A percentile compares a stretch with the other conserved stretches of the same genome.
Conservation (phyloP, 2,888 invertebrate genomes). For the Prenolepis imparis region DNA sequence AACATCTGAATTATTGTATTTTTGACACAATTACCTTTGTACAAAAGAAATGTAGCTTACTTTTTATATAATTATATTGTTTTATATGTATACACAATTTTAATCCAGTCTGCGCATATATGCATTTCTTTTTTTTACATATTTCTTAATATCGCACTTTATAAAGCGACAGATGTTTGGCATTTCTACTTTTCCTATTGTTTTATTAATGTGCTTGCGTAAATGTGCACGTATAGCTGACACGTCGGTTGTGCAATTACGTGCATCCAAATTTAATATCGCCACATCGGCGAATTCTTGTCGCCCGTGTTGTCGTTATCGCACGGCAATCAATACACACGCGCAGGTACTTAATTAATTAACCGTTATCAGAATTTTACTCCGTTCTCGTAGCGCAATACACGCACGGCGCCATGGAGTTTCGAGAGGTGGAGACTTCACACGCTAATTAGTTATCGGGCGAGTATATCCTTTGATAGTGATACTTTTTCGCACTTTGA, state of each 20-base stretch:
- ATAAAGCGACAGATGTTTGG: slow-evolving; percentile 3
- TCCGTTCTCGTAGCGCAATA: background rate
- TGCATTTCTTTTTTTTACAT: background rate
- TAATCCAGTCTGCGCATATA: background rate
- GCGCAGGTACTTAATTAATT: slow-evolving; percentile 46
- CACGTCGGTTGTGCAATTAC: slow-evolving; percentile 16
- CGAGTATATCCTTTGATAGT: slow-evolving; percentile 26
- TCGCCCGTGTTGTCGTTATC: slow-evolving; percentile 25
- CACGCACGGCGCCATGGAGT: background rate
- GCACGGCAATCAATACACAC: slow-evolving; percentile 26
- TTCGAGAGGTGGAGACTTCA: slow-evolving; percentile 2
- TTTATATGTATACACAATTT: background rate
- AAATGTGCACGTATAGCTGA: background rate
- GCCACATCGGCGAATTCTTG: slow-evolving; percentile 43
- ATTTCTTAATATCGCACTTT: background rate
- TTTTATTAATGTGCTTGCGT: background rate
- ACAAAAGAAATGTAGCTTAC: background rate
- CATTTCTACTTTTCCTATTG: background rate
- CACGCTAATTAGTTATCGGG: slow-evolving; percentile 31
- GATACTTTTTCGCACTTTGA: slow-evolving; percentile 46
- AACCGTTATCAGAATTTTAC: slow-evolving; percentile 50
- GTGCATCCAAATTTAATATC: slow-evolving; percentile 44
- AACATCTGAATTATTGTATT: background rate
- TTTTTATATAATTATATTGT: background rate
- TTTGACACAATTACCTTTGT: background rate